Conservation (phyloP, 2,797 vertebrate species). For the Heliangelus exortis region DNA sequence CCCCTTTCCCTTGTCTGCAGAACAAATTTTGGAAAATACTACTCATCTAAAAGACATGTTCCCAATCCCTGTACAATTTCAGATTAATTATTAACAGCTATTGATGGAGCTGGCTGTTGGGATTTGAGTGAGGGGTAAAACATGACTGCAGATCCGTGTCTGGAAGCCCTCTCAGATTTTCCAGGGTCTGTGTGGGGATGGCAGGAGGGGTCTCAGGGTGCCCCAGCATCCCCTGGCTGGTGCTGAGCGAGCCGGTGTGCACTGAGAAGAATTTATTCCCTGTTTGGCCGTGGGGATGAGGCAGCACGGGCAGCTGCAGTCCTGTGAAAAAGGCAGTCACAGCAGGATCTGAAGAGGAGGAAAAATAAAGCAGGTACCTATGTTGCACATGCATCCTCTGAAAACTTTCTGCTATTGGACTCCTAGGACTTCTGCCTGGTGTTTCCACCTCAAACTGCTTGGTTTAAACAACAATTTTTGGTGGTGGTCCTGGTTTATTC, state of each 20-base stretch:
- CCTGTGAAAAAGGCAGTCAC: background rate
- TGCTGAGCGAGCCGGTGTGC: rapidly evolving
- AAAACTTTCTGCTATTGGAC: background rate
- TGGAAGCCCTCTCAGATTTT: background rate
- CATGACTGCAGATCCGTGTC: background rate
- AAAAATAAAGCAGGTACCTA: background rate
- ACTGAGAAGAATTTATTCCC: background rate
- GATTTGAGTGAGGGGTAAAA: background rate
- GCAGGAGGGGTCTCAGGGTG: background rate
- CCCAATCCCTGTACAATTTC: background rate
- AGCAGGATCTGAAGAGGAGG: background rate
- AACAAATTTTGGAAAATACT: background rate
- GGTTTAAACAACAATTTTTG: background rate
- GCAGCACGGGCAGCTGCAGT: background rate
- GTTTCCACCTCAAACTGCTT: background rate
- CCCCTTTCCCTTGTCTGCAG: background rate
- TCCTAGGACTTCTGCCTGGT: background rate
- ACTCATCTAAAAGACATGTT: background rate
- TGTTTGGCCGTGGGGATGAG: rapidly evolving
- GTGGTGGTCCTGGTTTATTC: background rate
- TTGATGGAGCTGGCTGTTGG: background rate
- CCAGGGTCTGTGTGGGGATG: background rate
- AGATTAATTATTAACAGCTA: background rate
- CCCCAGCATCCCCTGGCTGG: background rate
- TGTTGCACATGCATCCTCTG: rapidly evolving